Base-by-base conservation (phyloP, 1,140 invertebrate species). In the Caenorhabditis brenneri region DNA sequence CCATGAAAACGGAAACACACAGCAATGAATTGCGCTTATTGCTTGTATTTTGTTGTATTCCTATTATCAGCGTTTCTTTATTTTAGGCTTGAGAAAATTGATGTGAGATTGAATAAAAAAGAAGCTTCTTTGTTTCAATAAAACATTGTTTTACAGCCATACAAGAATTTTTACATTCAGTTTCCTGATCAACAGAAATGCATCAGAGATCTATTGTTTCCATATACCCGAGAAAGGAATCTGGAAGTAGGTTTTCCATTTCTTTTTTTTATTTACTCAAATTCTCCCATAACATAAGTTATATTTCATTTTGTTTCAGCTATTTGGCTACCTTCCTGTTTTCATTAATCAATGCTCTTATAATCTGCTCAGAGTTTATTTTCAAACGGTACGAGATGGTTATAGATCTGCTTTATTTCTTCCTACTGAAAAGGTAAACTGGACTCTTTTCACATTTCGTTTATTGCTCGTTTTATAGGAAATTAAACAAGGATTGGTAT, bases 261-360 rank as follows among this genome's bases (percentile, higher is more conserved):
- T 42, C 42, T 4, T 65, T 19, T 36, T 16, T 6, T 16, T 39
- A 16, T 22, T n/a, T 74, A 2, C 9, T 5, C 5, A 58, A 58
- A 27, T 55, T 55, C 22, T 12, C 39, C 12, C 5, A 6, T 42
- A 42, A 42, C 36, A 10, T 7, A 42, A 22, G n/a, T n/a, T n/a
- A n/a, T n/a, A n/a, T n/a, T n/a, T n/a, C n/a, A n/a, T n/a, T n/a
- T 55, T 55, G 36, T 65, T 74, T 74, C 65, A 74, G 65, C n/a
- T 74, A 2, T 74, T 74, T n/a, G 9, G 36, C 24, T 39, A n/a
- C 5, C 65, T 74, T 42, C 36, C 65, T 3, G 19, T 74, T 42
- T 74, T 46, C 22, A 74, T 74, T n/a, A 74, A 74, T 42, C 65
- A 74, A 74, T 74, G 65, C n/a, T 74, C 65, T 10, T 74, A 74